Percentiles rank a stretch among this genome's conserved stretches.
phyloP scores from a whole-genome alignment of 92 coral and sea anemone genomes.

The Plumapathes pennacea region DNA sequence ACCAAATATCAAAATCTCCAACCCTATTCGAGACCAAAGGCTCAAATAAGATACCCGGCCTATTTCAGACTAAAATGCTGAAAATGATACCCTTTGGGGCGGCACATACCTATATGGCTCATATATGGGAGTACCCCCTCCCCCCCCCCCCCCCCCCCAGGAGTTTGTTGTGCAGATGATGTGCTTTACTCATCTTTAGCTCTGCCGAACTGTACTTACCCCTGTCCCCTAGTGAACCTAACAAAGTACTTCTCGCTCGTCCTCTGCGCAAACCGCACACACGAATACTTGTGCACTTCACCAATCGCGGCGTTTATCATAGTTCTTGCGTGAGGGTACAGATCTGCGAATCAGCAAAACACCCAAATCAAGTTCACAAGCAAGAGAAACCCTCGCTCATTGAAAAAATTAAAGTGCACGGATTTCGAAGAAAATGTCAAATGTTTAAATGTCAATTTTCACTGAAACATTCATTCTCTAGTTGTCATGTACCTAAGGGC shows the following conservation, averaged over 20 bases:
- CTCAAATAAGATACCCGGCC: no score
- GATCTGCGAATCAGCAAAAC: conserved; percentile 23
- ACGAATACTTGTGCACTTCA: conserved; percentile 58
- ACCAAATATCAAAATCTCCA: no score
- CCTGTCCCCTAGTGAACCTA: conserved; percentile 50
- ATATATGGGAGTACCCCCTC: no score
- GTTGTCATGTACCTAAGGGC: neutral
- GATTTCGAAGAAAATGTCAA: neutral
- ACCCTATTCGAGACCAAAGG: no score
- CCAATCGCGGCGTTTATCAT: conserved; percentile 65
- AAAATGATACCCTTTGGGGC: no score
- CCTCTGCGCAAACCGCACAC: conserved; percentile 67
- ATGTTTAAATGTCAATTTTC: neutral
- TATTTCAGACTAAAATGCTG: no score
- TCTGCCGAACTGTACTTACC: conserved; percentile 52
- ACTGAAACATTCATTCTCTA: no score
- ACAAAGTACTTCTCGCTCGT: conserved; percentile 54
- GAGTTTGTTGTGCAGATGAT: no score
- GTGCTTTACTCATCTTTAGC: no score
- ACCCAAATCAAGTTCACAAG: neutral
- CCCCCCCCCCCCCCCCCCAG: no score
- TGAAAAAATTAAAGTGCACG: no score
- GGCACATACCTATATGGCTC: no score
- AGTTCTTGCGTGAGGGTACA: conserved; percentile 38
- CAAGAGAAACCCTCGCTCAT: neutral